Base-by-base conservation (phyloP, 2,113 vertebrate genomes). In the Podilymbus podiceps region DNA sequence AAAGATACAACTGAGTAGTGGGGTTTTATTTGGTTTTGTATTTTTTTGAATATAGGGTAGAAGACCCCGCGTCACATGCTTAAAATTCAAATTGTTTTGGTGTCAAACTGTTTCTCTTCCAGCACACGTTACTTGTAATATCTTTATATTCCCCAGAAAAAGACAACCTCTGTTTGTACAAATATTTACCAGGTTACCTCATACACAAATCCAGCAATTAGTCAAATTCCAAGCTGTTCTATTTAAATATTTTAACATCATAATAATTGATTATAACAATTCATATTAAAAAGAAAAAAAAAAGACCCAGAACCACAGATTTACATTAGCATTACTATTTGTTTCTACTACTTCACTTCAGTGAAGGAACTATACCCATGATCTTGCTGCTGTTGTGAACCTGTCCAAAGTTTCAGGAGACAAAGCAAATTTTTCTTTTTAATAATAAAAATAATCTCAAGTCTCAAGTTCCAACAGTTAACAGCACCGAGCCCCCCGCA, bases 401-500 rank as follows among this genome's bases (percentile, higher is more conserved):
- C 11, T 15, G 9, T 24, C 8, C n/a, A 22, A 85, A 59, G 23
- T 78, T 92, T 78, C 46, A 91, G n/a, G 12, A 71, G 12, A 50
- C 4, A 59, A 79, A 75, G 33, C 5, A 77, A 28, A 33, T 56
- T 46, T 59, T 46, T 42, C 8, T 72, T 59, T 63, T 76, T 9
- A 63, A 42, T 46, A 68, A 28, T 14, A 76, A 31, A 31, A 71
- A 72, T 67, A 15, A 17, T 22, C 8, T 46, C 19, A 58, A 24
- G 9, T 49, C 33, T 59, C 35, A 2, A 73, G 15, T 64, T 64
- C 28, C n/a, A 68, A 10, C 13, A 67, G 31, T 5, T n/a, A n/a
- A n/a, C 35, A 28, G 11, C 52, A 14, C n/a, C 1, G 2, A 25
- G n/a, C 2, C 33, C 24, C 16, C 3, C 7, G 16, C 8, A 15